Conservation (phyloP, 2,888 invertebrate species). For the Cantharis nigra region DNA sequence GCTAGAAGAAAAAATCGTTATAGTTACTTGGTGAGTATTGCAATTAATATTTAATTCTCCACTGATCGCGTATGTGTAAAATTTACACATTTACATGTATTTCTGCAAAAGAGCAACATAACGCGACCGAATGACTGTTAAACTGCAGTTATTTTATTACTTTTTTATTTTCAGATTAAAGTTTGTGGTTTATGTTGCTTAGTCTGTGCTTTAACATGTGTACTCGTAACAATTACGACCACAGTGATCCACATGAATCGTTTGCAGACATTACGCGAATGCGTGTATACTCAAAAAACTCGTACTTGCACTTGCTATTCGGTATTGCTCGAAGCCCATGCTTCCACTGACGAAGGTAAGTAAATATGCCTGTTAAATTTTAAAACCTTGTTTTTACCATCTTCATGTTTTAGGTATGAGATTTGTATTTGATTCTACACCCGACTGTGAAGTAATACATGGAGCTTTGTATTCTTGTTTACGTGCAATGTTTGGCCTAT, state of each 20-base stretch:
- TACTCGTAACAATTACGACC: slow-evolving; percentile 86
- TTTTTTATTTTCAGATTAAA: slow-evolving; percentile 70
- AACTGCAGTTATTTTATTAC: not conserved
- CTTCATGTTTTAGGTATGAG: slow-evolving; percentile 63
- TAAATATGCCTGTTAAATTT: slow-evolving; percentile 39
- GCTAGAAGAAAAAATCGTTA: slow-evolving; percentile 83
- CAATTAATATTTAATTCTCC: not conserved
- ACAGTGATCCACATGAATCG: slow-evolving; percentile 91
- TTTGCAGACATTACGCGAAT: slow-evolving; percentile 82
- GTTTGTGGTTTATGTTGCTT: slow-evolving; percentile 86
- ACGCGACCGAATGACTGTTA: not conserved
- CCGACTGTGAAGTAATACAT: slow-evolving; percentile 89
- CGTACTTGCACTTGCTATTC: slow-evolving; percentile 81
- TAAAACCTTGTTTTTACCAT: not conserved
- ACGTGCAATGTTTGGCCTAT: slow-evolving; percentile 87
- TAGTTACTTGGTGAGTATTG: slow-evolving; percentile 81
- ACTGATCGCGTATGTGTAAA: no score
- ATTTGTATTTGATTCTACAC: slow-evolving; percentile 84
- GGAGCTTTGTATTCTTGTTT: slow-evolving; percentile 87
- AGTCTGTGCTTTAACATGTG: slow-evolving; percentile 84
- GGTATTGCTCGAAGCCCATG: slow-evolving; percentile 69
- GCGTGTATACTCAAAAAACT: slow-evolving; percentile 81
- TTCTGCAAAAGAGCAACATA: no score
- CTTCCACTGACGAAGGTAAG: slow-evolving; percentile 65
- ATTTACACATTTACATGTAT: no score